Percentiles rank a stretch among this genome's conserved stretches.
phyloP scores from a whole-genome alignment of 2,888 invertebrate genomes.

The Nysson spinosus region DNA sequence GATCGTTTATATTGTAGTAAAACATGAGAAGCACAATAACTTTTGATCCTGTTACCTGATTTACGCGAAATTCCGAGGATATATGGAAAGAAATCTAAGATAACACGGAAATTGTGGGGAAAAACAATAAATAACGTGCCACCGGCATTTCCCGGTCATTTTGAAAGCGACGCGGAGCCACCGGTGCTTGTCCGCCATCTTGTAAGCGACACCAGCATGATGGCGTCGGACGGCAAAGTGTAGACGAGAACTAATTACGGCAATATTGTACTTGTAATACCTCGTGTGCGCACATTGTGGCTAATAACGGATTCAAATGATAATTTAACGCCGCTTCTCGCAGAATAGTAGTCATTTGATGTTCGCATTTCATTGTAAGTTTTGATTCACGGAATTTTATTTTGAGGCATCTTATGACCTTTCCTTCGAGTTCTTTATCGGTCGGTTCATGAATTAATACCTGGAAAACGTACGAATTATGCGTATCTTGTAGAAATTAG shows the following conservation, averaged over 20 bases:
- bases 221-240: too few species aligned
- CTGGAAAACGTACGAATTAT: slow-evolving; percentile 11
- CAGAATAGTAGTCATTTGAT: slow-evolving; percentile 89
- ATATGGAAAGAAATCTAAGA: too few species aligned
- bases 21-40: too few species aligned
- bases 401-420: slow-evolving; percentile 90
- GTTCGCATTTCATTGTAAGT: slow-evolving; percentile 87
- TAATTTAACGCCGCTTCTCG: slow-evolving; percentile 94
- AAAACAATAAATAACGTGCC: too few species aligned
- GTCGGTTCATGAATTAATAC: slow-evolving; percentile 55
- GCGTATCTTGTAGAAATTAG: slow-evolving; percentile 1
- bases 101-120: too few species aligned
- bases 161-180: too few species aligned
- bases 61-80: too few species aligned
- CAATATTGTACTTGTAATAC: slow-evolving; percentile 71
- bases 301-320: slow-evolving; percentile 91
- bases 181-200: too few species aligned
- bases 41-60: too few species aligned
- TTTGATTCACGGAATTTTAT: slow-evolving; percentile 86
- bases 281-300: slow-evolving; percentile 86
- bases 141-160: too few species aligned
- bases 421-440: slow-evolving; percentile 89
- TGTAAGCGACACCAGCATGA: too few species aligned
- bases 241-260: background rate
- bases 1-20: too few species aligned